Base-by-base conservation (phyloP, 2,888 invertebrate genomes). In the Aleiodes testaceus region DNA sequence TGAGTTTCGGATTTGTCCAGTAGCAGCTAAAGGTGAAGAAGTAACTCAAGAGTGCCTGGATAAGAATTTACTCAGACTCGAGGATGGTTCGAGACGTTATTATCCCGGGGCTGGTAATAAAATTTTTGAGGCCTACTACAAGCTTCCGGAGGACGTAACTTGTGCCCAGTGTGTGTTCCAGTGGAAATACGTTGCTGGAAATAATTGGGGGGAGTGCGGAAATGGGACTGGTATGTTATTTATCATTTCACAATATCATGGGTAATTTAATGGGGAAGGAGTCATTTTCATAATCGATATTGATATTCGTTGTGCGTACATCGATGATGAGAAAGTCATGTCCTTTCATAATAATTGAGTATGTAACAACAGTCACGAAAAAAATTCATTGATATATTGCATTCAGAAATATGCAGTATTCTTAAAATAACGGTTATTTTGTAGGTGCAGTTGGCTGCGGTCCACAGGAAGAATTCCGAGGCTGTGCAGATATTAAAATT, bases 101-200 rank as follows among this genome's bases (percentile, higher is more conserved):
- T 95, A 92, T 83, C 95, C 95, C 0, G 92, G 91, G 72, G 92
- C 94, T 50, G 95, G 95, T 0, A 94, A 93, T 79, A 92, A 91
- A 81, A 90, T 95, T 16, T 95, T 95, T 85, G 94, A 95, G 82
- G 93, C 94, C 86, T 91, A 91, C 77, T 92, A 93, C 76, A 89
- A 90, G 77, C 87, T 90, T 47, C 92, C 92, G 0, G 88, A 89
- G 80, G 92, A 90, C 47, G 81, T 95, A 14, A 91, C 92, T 55
- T 97, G 97, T 85, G 87, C 90, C 11, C 95, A 95, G 84, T 97
- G 97, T 83, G 91, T 97, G 3, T 88, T 97, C 71, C 97, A 97
- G 83, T 97, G 97, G 97, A 91, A 93, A 78, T 97, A 97, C 86
- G 90, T 94, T 69, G 95, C 96, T 53, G 95, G 93, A 55, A 87